Evolutionary conservation across 2,113 vertebrate species (phyloP).

Genomic region (Brachyhypopomus gauderio): DNA sequence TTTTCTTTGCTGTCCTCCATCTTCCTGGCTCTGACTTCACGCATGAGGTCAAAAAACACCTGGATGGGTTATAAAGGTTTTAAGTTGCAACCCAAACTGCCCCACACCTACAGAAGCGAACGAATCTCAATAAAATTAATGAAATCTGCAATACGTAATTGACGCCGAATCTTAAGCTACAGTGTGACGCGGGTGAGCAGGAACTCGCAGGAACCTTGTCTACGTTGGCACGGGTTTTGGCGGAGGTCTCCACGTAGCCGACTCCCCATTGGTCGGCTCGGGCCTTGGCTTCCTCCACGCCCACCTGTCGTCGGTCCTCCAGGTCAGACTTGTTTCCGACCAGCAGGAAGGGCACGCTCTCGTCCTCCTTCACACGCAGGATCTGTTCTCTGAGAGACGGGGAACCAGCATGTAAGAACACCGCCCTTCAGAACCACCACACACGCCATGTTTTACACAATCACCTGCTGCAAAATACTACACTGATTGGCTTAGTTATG

Average conservation of each 20-base stretch:
- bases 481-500: not conserved
- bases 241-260: conserved; percentile 89
- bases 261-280: conserved; percentile 88
- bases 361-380: conserved; percentile 88
- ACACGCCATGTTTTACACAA: not conserved
- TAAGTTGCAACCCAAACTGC: not conserved
- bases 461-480: not conserved
- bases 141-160: not conserved
- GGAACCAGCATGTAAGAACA: not conserved
- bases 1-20: conserved; percentile 93
- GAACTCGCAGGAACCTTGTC: conserved; percentile 77
- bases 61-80: conserved; percentile 48
- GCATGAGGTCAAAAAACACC: conserved; percentile 90
- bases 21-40: conserved; percentile 88
- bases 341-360: conserved; percentile 88
- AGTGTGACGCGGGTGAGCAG: not conserved
- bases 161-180: not conserved
- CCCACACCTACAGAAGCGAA: not conserved
- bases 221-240: conserved; percentile 88
- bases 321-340: conserved; percentile 91
- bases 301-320: conserved; percentile 89
- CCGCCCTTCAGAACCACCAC: not conserved
- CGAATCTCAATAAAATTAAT: not conserved
- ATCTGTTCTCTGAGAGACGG: conserved; percentile 80
- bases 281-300: conserved; percentile 84